Evolutionary conservation across 1,140 invertebrate genomes (phyloP).

Genomic region (Amphibalanus amphitrite): DNA sequence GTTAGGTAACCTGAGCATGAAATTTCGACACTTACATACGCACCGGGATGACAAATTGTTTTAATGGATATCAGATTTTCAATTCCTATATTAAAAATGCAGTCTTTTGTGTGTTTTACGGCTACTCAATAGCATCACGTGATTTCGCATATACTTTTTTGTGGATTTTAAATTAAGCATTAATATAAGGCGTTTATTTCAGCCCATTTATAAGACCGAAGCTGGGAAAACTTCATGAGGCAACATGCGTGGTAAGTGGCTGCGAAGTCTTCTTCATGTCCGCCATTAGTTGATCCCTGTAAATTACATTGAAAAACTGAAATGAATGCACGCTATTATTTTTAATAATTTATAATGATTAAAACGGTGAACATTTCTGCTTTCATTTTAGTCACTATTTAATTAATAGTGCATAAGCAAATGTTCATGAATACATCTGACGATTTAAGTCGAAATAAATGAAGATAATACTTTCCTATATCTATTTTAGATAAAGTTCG

Average conservation of each 20-base stretch:
- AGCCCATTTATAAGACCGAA: constrained; percentile 77
- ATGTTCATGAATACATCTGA: too few relatives aligned
- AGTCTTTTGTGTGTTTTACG: constrained; percentile 9
- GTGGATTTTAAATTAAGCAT: background rate
- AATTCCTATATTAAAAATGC: background rate
- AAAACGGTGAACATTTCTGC: too few relatives aligned
- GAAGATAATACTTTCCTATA: too few relatives aligned
- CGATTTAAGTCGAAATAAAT: too few relatives aligned
- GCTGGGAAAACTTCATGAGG: constrained; percentile 87
- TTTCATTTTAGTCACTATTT: too few relatives aligned
- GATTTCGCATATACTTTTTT: constrained; percentile 6
- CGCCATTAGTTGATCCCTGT: too few relatives aligned
- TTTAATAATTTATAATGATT: too few relatives aligned
- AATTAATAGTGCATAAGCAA: too few relatives aligned
- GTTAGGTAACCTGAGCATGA: background rate
- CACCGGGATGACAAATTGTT: background rate
- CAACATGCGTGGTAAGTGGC: constrained; percentile 77
- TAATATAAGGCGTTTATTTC: constrained; percentile 20
- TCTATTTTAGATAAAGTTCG: too few relatives aligned
- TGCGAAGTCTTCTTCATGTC: too few relatives aligned
- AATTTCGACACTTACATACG: constrained; percentile 4
- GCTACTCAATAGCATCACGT: background rate
- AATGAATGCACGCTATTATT: too few relatives aligned
- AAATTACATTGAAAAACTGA: too few relatives aligned
- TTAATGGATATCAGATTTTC: background rate